Conservation (phyloP, 2,888 invertebrate genomes). For the Torymus tubicola region DNA sequence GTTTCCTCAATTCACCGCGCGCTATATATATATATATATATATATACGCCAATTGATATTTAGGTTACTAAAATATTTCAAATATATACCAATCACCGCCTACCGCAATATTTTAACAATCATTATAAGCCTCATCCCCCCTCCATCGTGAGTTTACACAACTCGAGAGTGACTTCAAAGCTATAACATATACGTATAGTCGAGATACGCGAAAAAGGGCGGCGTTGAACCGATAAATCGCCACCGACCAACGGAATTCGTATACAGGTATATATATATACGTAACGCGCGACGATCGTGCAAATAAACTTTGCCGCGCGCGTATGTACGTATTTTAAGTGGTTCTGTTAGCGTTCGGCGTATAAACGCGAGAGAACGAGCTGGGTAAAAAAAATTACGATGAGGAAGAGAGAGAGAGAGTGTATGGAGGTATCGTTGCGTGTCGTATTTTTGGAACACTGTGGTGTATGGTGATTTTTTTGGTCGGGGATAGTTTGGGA, state of each 20-base stretch:
- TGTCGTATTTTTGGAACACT: too few relatives aligned
- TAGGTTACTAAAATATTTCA: conserved; percentile 38
- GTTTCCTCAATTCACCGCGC: too few relatives aligned
- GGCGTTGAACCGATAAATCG: conserved; percentile 5
- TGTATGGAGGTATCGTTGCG: too few relatives aligned
- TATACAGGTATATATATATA: neutral
- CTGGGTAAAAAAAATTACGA: too few relatives aligned
- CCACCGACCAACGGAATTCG: conserved; percentile 33
- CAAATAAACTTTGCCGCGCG: conserved; percentile 34
- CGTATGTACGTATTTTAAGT: conserved; percentile 41
- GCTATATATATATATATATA: conserved; percentile 9
- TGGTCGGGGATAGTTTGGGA: too few relatives aligned
- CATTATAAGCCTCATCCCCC: neutral
- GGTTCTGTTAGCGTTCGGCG: conserved; percentile 25
- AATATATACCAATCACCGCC: neutral
- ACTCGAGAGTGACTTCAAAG: neutral
- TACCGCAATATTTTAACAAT: conserved; percentile 17
- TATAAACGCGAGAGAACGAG: too few relatives aligned
- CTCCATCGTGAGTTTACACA: neutral
- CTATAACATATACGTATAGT: neutral
- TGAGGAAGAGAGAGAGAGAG: too few relatives aligned
- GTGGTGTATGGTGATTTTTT: too few relatives aligned
- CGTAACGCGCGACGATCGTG: conserved; percentile 4
- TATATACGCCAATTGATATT: conserved; percentile 10
- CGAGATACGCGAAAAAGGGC: conserved; percentile 2